Evolutionary conservation across 2,797 vertebrate genomes (phyloP).

Genomic region (Urophycis tenuis): DNA sequence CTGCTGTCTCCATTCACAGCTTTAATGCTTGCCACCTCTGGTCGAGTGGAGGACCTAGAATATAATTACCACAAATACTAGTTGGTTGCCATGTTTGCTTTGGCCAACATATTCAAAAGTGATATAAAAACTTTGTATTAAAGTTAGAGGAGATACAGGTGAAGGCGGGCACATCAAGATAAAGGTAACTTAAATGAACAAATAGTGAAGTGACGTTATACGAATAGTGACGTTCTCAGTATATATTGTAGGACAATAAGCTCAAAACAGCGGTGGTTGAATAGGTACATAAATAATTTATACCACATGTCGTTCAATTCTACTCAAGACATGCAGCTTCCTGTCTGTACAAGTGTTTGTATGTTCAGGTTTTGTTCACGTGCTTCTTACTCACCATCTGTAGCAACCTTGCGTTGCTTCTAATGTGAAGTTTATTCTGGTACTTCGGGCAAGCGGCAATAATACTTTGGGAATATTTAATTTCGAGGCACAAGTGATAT

Average conservation of each 20-base stretch:
- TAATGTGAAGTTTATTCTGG: constrained; percentile 87
- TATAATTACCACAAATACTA: not conserved
- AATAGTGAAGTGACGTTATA: not conserved
- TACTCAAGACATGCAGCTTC: not conserved
- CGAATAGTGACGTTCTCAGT: not conserved
- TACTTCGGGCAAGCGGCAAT: constrained; percentile 82
- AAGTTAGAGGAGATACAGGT: not conserved
- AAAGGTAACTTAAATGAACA: not conserved
- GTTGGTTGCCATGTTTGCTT: not conserved
- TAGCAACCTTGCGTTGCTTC: constrained; percentile 93
- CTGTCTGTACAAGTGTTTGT: not conserved
- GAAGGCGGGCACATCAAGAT: not conserved
- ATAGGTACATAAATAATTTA: not conserved
- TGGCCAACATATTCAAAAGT: not conserved
- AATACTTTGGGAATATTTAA: constrained; percentile 91
- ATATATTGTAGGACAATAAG: not conserved
- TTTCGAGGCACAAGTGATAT: constrained; percentile 63
- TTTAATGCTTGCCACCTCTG: constrained; percentile 87
- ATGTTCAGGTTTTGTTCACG: not conserved
- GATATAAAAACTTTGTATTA: not conserved
- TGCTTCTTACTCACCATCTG: constrained; percentile 81
- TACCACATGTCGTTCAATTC: not conserved
- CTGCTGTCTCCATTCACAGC: constrained; percentile 63
- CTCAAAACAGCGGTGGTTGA: not conserved
- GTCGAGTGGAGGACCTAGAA: constrained; percentile 85